Evolutionary conservation across 2,888 invertebrate species (phyloP).

Genomic region (Amblyjoppa fuscipennis): DNA sequence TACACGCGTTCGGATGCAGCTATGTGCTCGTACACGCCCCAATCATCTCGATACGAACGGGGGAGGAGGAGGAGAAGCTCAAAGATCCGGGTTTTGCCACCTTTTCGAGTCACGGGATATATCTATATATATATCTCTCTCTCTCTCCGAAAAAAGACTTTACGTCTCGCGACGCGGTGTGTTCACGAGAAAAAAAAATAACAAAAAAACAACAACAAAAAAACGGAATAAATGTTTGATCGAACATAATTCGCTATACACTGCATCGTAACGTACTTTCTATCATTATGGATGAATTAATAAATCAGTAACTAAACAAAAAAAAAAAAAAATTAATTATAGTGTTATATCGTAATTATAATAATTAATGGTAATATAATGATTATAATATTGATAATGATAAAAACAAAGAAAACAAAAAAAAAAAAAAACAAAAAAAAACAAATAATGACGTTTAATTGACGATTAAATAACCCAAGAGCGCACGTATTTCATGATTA

Average conservation of each 20-base stretch:
- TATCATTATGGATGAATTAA: slow-evolving; percentile 79
- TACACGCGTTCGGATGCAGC: slow-evolving; percentile 63
- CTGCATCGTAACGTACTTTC: slow-evolving; percentile 80
- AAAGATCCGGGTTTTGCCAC: slow-evolving; percentile 68
- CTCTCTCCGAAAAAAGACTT: slow-evolving; percentile 48
- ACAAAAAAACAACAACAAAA: background rate
- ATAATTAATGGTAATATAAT: slow-evolving; percentile 83
- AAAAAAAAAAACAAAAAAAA: slow-evolving; percentile 61
- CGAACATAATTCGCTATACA: slow-evolving; percentile 76
- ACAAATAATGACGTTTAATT: slow-evolving; percentile 78
- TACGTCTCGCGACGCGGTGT: slow-evolving; percentile 73
- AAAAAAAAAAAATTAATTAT: slow-evolving; percentile 76
- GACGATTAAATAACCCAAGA: slow-evolving; percentile 79
- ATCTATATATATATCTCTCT: background rate
- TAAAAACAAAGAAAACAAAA: slow-evolving; percentile 71
- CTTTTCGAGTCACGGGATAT: slow-evolving; percentile 55
- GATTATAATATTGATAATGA: slow-evolving; percentile 81
- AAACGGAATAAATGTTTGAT: slow-evolving; percentile 70
- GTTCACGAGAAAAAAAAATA: slow-evolving; percentile 45
- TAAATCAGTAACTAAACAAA: slow-evolving; percentile 70
- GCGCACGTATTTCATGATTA: slow-evolving; percentile 81
- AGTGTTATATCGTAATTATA: slow-evolving; percentile 84
- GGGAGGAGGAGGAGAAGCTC: slow-evolving; percentile 54
- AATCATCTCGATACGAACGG: slow-evolving; percentile 59
- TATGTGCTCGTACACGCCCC: slow-evolving; percentile 32